phyloP scores from a whole-genome alignment of 2,888 invertebrate genomes.

The Myopa testacea region DNA sequence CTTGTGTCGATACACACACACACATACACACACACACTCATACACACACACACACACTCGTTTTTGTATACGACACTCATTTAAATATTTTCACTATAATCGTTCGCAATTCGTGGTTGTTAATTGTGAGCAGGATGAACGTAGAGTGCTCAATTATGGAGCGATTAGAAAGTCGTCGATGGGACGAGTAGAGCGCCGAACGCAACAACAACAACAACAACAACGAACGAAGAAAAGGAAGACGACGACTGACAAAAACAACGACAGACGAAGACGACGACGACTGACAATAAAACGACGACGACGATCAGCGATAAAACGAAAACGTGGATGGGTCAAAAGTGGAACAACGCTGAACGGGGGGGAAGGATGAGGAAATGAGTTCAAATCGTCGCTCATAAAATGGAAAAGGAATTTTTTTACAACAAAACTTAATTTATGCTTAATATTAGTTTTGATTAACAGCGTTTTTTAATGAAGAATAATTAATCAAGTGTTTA shows the following conservation, averaged over 20 bases:
- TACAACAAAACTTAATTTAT: too few species aligned
- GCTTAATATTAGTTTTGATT: too few species aligned
- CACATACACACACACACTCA: too few species aligned
- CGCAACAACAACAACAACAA: not conserved
- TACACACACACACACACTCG: too few species aligned
- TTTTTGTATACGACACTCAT: conserved; percentile 19
- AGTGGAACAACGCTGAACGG: not conserved
- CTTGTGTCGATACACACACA: too few species aligned
- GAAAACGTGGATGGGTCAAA: conserved; percentile 8
- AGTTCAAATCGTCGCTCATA: not conserved
- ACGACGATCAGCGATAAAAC: too few species aligned
- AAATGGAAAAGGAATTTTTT: too few species aligned
- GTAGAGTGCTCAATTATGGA: conserved; percentile 54
- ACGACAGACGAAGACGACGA: conserved; percentile 41
- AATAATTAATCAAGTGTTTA: too few species aligned
- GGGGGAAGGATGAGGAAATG: not conserved
- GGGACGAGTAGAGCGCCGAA: conserved; percentile 44
- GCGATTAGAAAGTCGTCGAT: conserved; percentile 62
- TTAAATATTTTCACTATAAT: conserved; percentile 32
- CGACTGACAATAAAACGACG: conserved; percentile 43
- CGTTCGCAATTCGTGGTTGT: conserved; percentile 25
- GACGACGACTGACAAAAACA: conserved; percentile 47
- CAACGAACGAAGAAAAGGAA: conserved; percentile 29
- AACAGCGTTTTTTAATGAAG: too few species aligned
- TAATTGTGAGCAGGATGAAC: conserved; percentile 38